Evolutionary conservation across 2,888 invertebrate species (phyloP).

Genomic region (Seira sanloemensis): DNA sequence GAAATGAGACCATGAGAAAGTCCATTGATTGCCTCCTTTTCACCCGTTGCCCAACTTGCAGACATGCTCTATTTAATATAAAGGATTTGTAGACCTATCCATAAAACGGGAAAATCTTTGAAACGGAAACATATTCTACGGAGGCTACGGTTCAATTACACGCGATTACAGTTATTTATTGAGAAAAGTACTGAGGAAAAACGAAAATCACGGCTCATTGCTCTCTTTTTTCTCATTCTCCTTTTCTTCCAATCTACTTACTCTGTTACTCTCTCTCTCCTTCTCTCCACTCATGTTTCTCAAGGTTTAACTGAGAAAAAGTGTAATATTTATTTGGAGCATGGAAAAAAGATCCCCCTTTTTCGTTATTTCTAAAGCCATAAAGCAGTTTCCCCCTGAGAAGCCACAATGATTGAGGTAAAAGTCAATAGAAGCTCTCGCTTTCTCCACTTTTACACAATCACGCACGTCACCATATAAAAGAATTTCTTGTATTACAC

Average conservation of each 20-base stretch:
- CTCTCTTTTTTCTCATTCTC: conserved; percentile 17
- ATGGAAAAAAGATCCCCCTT: background rate
- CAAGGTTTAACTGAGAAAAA: background rate
- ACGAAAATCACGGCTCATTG: conserved; percentile 33
- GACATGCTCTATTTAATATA: background rate
- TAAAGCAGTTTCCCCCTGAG: conserved; percentile 28
- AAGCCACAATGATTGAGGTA: conserved; percentile 42
- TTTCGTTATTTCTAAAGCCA: conserved; percentile 18
- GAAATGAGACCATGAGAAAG: background rate
- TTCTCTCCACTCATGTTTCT: background rate
- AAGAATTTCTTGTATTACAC: background rate
- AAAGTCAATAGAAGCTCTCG: conserved; percentile 32
- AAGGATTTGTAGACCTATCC: background rate
- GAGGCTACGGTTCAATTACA: background rate
- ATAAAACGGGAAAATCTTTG: background rate
- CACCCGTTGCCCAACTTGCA: background rate
- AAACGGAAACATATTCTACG: background rate
- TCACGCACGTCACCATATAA: background rate
- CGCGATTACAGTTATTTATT: conserved; percentile 7
- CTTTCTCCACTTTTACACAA: background rate
- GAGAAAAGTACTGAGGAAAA: conserved; percentile 1
- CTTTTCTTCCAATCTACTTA: conserved; percentile 4
- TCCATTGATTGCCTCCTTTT: background rate
- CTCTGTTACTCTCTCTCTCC: conserved; percentile 18
- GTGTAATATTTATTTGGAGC: conserved; percentile 14